These are phyloP conservation scores for Sterrhoptilus dennistouni DNA, from an alignment of 2,113 vertebrate genomes.

Conservation along the genomic window DNA sequence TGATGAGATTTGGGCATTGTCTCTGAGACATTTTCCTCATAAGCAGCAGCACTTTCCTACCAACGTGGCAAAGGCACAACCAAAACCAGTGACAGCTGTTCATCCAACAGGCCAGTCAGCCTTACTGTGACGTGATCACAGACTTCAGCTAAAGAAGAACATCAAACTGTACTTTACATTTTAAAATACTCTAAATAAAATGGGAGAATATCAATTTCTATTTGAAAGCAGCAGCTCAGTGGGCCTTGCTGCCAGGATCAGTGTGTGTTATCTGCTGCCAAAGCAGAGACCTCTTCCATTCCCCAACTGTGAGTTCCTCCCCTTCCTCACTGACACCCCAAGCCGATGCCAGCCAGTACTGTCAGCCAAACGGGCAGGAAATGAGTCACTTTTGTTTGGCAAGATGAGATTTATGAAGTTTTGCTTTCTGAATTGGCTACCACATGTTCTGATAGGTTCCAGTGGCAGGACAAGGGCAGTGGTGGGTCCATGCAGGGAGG, in stretches of 20 bases:
- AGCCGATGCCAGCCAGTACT: background rate
- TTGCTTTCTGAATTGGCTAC: background rate
- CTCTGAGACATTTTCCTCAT: background rate
- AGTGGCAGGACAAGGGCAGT: background rate
- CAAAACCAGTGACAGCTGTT: background rate
- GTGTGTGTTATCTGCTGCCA: background rate
- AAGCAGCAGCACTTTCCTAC: background rate
- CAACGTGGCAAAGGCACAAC: background rate
- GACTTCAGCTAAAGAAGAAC: background rate
- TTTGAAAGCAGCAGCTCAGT: background rate
- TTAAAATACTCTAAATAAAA: background rate
- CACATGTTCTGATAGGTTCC: fast-evolving
- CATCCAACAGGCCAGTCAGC: background rate
- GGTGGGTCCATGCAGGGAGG: background rate
- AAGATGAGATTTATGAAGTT: background rate
- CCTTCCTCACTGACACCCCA: fast-evolving
- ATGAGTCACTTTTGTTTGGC: background rate
- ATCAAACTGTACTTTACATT: background rate
- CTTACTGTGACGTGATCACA: background rate
- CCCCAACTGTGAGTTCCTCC: fast-evolving
- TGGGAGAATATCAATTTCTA: background rate
- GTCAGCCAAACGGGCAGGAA: background rate
- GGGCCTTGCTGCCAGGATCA: background rate
- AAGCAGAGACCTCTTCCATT: background rate
- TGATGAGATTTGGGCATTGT: background rate